These are phyloP conservation scores for Agrotis clavis DNA, from an alignment of 2,888 invertebrate genomes.

Conservation along the genomic window DNA sequence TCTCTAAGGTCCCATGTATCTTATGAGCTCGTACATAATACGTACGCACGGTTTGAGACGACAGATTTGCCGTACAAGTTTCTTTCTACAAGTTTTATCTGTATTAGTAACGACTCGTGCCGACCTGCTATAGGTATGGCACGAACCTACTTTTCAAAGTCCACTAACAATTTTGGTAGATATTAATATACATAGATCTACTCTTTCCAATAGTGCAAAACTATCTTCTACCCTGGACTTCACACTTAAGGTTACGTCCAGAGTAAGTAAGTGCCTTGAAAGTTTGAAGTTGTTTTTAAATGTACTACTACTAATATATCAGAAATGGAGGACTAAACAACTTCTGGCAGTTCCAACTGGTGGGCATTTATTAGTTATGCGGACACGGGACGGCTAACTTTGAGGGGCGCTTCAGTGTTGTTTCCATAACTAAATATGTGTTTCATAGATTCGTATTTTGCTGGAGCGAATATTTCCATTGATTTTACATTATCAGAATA, in stretches of 20 bases:
- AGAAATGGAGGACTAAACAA: constrained; percentile 17
- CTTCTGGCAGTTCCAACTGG: constrained; percentile 47
- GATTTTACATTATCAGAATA: background rate
- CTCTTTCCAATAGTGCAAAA: constrained; percentile 5
- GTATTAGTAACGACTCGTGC: too few relatives aligned
- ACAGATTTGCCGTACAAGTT: too few relatives aligned
- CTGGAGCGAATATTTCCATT: background rate
- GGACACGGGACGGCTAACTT: constrained; percentile 58
- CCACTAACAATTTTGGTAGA: background rate
- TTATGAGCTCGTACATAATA: too few relatives aligned
- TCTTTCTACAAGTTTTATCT: too few relatives aligned
- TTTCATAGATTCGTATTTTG: constrained; percentile 23
- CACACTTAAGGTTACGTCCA: background rate
- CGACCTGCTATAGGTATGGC: too few relatives aligned
- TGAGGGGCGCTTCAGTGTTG: constrained; percentile 49
- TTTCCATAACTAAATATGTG: constrained; percentile 24
- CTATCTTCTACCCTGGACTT: background rate
- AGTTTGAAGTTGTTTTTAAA: constrained; percentile 39
- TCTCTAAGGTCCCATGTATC: too few relatives aligned
- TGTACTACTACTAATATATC: background rate
- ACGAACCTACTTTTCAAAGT: background rate
- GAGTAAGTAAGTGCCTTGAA: constrained; percentile 16
- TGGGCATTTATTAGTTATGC: constrained; percentile 57
- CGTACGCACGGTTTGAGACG: too few relatives aligned
- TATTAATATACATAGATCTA: background rate